Base-by-base conservation (phyloP, 2,113 vertebrate species). In the Aspidoscelis tigris region DNA sequence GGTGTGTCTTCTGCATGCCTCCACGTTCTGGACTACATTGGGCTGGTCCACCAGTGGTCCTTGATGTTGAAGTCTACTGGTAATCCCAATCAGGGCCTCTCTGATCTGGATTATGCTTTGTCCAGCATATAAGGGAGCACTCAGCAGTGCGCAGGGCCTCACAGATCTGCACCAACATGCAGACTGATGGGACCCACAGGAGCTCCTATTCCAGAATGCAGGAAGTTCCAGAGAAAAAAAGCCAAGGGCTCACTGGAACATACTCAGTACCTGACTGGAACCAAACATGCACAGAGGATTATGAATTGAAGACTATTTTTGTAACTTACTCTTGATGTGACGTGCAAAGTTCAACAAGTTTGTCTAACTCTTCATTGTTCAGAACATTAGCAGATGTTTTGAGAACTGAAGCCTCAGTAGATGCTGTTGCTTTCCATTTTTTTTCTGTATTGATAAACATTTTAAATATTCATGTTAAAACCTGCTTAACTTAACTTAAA, bases 281-380 rank as follows among this genome's bases (percentile, higher is more conserved):
- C 44, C n/a, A 58, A n/a, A 82, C 43, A 82, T 11, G 21, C 18
- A 75, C 3, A 50, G 10, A 47, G 21, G 53, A 26, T 9, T 65
- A 65, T 80, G 8, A 71, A 18, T 18, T 61, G 58, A 61, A 18
- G 12, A 81, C 21, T 6, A 73, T 44, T 70, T 81, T 58, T 72
- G 75, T 82, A 89, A 95, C 98, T 97, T 95, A 99, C 98, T 97
- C 96, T 89, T 95, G 96, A 95, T 99, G 98, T 0, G 97, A 98
- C 92, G 95, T 95, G 90, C 98, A 99, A 94, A 99, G 94, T 88
- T 95, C 96, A 78, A 94, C 94, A 90, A 99, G 97, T 0, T 88
- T 95, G 89, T 97, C 96, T 81, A 99, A 95, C 88, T 97, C 96
- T 86, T 96, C 95, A 87, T 93, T 81, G 58, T 94, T 96, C 84